Conservation (phyloP, 2,113 vertebrate species). For the Mungos mungo region DNA sequence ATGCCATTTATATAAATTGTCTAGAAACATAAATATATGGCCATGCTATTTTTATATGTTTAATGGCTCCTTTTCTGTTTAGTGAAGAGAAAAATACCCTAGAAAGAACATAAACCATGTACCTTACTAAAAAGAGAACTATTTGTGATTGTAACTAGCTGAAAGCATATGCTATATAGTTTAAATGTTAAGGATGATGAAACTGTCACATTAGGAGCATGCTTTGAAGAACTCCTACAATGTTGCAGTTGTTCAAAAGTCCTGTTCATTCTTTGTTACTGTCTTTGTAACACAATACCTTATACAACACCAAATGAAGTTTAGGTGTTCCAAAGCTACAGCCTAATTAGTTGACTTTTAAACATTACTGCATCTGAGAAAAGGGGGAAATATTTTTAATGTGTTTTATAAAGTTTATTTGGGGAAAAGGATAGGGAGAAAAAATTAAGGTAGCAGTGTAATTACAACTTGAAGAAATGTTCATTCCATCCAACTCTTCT, state of each 20-base stretch:
- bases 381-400: constrained; percentile 62
- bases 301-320: constrained; percentile 67
- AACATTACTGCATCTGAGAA: constrained; percentile 15
- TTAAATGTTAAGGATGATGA: constrained; percentile 82
- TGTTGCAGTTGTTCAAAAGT: constrained; percentile 80
- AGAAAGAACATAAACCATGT: constrained; percentile 63
- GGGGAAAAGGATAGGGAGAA: neutral
- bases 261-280: constrained; percentile 69
- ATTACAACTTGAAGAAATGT: constrained; percentile 35
- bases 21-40: neutral
- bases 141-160: constrained; percentile 72
- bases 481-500: neutral
- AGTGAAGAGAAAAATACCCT: constrained; percentile 34
- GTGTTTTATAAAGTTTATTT: constrained; percentile 62
- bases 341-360: constrained; percentile 42
- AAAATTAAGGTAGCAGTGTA: constrained; percentile 50
- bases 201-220: constrained; percentile 76
- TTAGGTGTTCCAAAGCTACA: constrained; percentile 78
- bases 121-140: constrained; percentile 53
- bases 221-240: constrained; percentile 80
- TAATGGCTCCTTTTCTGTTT: constrained; percentile 45
- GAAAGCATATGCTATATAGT: constrained; percentile 77
- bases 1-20: constrained; percentile 33
- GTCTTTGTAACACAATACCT: constrained; percentile 67
- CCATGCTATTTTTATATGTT: neutral